phyloP scores from a whole-genome alignment of 2,797 vertebrate species.

The Periophthalmus magnuspinnatus region DNA sequence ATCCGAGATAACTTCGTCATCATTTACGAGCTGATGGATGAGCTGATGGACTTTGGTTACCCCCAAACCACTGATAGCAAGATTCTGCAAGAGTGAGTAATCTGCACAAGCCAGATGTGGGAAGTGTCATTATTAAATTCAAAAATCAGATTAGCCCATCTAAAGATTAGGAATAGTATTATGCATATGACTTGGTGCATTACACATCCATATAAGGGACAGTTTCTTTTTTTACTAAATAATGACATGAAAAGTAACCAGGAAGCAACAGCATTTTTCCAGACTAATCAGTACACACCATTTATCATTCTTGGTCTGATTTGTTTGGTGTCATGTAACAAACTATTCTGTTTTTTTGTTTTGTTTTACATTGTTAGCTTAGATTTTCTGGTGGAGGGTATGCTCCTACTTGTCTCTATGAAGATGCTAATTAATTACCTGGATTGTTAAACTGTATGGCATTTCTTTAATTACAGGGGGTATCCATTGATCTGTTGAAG shows the following conservation, averaged over 20 bases:
- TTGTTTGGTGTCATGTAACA: background rate
- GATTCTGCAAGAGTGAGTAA: constrained; percentile 96
- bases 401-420: no score
- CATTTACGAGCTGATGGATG: constrained; percentile 90
- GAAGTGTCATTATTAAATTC: background rate
- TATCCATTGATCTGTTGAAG: no score
- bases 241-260: background rate
- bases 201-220: background rate
- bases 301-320: background rate
- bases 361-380: no score
- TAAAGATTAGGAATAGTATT: background rate
- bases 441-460: no score
- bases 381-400: no score
- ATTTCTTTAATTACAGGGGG: no score
- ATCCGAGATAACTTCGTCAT: constrained; percentile 93
- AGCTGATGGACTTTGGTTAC: constrained; percentile 92
- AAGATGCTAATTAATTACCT: no score
- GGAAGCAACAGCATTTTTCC: background rate
- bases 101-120: background rate
- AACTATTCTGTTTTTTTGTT: no score
- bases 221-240: background rate
- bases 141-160: background rate
- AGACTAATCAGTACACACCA: background rate
- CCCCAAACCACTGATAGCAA: constrained; percentile 93
- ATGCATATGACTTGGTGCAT: background rate